A percentile compares a stretch with the other conserved stretches of the same genome.
phyloP scores from a whole-genome alignment of 2,797 vertebrate genomes.

The Fringilla coelebs region DNA sequence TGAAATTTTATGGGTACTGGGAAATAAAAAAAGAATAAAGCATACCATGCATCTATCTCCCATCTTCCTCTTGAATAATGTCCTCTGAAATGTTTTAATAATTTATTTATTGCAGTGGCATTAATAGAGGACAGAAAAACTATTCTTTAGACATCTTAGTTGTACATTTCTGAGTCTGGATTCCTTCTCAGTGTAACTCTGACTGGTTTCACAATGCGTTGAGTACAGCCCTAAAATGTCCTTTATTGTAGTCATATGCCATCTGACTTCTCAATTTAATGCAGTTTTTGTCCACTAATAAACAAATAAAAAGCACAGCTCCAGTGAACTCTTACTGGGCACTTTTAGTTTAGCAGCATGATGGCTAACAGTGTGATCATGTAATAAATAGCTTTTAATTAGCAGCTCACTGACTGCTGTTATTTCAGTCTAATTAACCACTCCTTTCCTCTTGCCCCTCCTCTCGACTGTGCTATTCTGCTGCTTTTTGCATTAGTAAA shows the following conservation, averaged over 20 bases:
- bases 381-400: slow-evolving; percentile 8
- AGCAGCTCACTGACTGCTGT: background rate
- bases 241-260: background rate
- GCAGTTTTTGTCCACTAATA: background rate
- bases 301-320: background rate
- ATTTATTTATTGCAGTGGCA: background rate
- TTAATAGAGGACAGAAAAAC: background rate
- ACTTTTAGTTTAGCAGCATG: background rate
- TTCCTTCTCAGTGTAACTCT: background rate
- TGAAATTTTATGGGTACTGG: background rate
- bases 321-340: background rate
- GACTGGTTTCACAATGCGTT: background rate
- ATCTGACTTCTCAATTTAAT: background rate
- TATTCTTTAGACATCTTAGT: background rate
- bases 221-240: background rate
- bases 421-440: background rate
- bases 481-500: background rate
- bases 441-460: background rate
- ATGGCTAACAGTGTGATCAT: background rate
- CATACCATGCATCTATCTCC: background rate
- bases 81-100: background rate
- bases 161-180: background rate
- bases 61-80: background rate
- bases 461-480: background rate
- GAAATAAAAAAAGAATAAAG: background rate